Evolutionary conservation across 1,140 invertebrate genomes (phyloP).

Genomic region (Drosophila lowei): DNA sequence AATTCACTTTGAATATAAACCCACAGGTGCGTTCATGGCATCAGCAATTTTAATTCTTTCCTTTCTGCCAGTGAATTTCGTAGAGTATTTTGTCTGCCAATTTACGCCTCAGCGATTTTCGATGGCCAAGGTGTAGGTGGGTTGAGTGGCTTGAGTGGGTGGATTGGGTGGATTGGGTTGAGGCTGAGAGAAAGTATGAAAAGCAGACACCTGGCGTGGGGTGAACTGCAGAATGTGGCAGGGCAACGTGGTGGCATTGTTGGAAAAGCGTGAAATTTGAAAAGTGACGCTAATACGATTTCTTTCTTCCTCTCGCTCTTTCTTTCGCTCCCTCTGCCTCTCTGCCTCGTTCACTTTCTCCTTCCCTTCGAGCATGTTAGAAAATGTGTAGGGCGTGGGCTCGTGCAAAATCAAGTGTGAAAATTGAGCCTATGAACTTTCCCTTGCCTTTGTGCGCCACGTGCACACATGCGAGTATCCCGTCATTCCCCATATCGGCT

Average conservation of each 20-base stretch:
- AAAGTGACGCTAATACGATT: slow-evolving; percentile 76
- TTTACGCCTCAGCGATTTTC: slow-evolving; percentile 52
- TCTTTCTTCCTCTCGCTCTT: slow-evolving; percentile 11
- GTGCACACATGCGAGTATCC: neutral
- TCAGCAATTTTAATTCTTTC: slow-evolving; percentile 15
- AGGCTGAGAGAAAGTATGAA: neutral
- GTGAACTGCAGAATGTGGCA: slow-evolving; percentile 17
- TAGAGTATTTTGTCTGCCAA: slow-evolving; percentile 46
- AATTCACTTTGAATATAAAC: slow-evolving; percentile 26
- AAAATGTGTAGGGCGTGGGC: slow-evolving; percentile 3
- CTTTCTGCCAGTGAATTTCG: slow-evolving; percentile 10
- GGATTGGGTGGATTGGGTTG: neutral
- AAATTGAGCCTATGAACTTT: slow-evolving; percentile 66
- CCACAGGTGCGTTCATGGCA: slow-evolving; percentile 19
- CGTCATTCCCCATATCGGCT: neutral
- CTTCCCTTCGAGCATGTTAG: neutral
- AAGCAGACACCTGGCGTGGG: neutral
- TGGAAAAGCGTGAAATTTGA: slow-evolving; percentile 70
- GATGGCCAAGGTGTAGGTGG: slow-evolving; percentile 5
- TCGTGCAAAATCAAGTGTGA: slow-evolving; percentile 66
- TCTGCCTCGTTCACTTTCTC: slow-evolving; percentile 3
- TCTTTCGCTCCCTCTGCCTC: neutral
- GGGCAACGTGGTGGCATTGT: slow-evolving; percentile 2
- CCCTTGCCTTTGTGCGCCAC: slow-evolving; percentile 26
- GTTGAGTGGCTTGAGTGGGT: neutral